Evolutionary conservation across 2,113 vertebrate genomes (phyloP).

Genomic region (Ursus arctos): DNA sequence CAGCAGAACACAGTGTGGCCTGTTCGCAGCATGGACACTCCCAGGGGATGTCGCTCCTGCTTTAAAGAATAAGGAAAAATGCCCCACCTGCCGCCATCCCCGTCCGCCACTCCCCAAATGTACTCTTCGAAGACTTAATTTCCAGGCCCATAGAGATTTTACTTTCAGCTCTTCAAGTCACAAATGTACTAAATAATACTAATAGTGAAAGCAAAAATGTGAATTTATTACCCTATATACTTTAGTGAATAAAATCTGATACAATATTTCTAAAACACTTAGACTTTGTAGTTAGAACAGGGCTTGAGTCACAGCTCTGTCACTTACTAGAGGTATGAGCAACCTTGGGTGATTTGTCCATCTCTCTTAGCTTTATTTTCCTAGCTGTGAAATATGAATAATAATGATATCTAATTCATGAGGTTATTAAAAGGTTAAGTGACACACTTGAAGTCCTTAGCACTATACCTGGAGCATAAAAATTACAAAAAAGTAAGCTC

Average conservation of each 20-base stretch:
- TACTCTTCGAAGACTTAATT: background rate
- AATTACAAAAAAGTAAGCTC: background rate
- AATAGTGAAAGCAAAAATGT: background rate
- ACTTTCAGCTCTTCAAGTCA: background rate
- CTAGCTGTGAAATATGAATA: background rate
- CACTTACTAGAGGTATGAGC: background rate
- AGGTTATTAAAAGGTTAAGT: background rate
- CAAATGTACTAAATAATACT: background rate
- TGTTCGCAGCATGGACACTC: background rate
- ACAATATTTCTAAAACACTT: background rate
- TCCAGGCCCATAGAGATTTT: background rate
- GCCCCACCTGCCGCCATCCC: fast-evolving
- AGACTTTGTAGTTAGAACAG: background rate
- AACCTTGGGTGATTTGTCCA: background rate
- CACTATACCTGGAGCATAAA: background rate
- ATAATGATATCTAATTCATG: background rate
- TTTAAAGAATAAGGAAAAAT: too few relatives aligned
- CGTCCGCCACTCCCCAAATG: background rate
- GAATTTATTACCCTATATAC: background rate
- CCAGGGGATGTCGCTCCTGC: fast-evolving
- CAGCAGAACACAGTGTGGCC: background rate
- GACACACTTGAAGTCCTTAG: background rate
- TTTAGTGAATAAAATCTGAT: background rate
- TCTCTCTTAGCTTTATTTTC: background rate
- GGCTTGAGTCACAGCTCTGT: background rate